Conservation (phyloP, 2,888 invertebrate genomes). For the Neoascia interrupta region DNA sequence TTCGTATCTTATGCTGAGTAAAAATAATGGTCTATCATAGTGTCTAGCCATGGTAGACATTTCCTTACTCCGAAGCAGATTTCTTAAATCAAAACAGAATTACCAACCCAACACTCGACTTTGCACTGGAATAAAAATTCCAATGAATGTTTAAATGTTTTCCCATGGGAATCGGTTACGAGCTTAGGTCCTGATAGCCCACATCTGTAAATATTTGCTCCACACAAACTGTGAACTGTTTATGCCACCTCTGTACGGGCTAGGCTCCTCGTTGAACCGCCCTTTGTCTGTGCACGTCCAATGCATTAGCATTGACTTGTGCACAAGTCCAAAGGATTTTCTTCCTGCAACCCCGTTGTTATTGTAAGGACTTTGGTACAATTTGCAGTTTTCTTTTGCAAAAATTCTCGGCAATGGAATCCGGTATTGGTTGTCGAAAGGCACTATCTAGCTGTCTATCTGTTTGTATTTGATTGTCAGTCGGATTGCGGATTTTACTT, state of each 20-base stretch:
- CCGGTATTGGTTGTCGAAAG: slow-evolving; percentile 43
- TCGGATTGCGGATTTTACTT: slow-evolving; percentile 53
- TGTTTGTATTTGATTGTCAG: slow-evolving; percentile 50
- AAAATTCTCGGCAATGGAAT: slow-evolving; percentile 21
- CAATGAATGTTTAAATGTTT: slow-evolving; percentile 28
- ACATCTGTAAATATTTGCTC: slow-evolving; percentile 8
- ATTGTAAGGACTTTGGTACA: slow-evolving; percentile 26
- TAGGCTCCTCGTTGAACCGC: neutral
- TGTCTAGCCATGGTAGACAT: no score
- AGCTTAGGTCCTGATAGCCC: slow-evolving; percentile 36
- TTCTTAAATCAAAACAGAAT: slow-evolving; percentile 31
- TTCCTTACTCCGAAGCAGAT: neutral
- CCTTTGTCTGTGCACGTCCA: neutral
- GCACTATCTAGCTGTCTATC: slow-evolving; percentile 58
- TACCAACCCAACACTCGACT: neutral
- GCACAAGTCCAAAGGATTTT: slow-evolving; percentile 41
- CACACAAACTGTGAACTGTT: neutral
- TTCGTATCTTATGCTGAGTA: no score
- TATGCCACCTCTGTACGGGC: neutral
- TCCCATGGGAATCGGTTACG: slow-evolving; percentile 14
- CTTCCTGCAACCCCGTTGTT: slow-evolving; percentile 16
- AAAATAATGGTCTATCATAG: no score
- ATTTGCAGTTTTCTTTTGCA: slow-evolving; percentile 31
- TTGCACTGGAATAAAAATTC: slow-evolving; percentile 2
- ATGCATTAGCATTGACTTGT: slow-evolving; percentile 51